Evolutionary conservation across 2,888 invertebrate genomes (phyloP), one percentile per base, ranked within the genome.

Genomic region (Stenoptilia bipunctidactyla): DNA sequence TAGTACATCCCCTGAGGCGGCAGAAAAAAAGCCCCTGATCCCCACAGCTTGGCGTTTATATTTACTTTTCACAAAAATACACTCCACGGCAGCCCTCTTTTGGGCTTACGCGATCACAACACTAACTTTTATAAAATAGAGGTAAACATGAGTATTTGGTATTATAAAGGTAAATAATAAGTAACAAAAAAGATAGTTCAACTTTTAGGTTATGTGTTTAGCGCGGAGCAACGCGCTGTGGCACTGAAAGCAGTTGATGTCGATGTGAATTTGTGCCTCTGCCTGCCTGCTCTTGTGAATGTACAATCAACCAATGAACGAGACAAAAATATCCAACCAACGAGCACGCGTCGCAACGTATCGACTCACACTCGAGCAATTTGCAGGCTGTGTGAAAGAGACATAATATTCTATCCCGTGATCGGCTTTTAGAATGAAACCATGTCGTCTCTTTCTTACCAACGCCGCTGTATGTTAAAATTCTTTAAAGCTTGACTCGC

Each of bases 1-100:
- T 94, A 95, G 88, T 94, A 94, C 91, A 94, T 93, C 90, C 94
- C 94, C 92, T 94, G 94, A 87, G 93, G 93, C 90, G 94, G 93
- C 90, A 94, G 91, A 88, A 94, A 94, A 88, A 92, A 94, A 86
- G 94, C 93, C 89, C 94, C 94, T 87, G 94, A 92, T 88, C 94
- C 94, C 94, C 94, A 95, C 94, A 95, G 94, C 90, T 94, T 94
- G 94, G 90, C 90, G 90, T 92, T 90, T 90, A 86, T 87, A 85
- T 86, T 76, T 82, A 80, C 85, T 85, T 80, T 77, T 63, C 73
- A 76, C 86, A 86, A 86, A 85, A 85, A 84, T 84, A 84, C 82
- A 83, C 83, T 73, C 66, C 73, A 80, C 80, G 72, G 52, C 69
- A 74, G 72, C 82, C 82, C 71, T 56, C 51, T 50, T 46, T 52